Base-by-base conservation (phyloP, 2,113 vertebrate genomes). In the Microtus oregoni region DNA sequence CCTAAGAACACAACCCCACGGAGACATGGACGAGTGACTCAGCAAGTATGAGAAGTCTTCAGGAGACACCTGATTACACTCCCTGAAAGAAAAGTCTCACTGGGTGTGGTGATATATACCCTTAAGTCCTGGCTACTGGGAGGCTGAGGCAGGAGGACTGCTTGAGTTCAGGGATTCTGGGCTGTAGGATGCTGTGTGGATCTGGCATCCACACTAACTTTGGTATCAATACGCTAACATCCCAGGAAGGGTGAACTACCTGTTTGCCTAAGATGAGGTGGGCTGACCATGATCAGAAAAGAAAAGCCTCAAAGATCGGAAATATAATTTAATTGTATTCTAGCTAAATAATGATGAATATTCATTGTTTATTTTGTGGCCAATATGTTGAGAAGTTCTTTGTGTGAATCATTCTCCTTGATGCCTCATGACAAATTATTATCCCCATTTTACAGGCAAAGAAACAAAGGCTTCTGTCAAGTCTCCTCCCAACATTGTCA, bases 371-470 rank as follows among this genome's bases (percentile, higher is more conserved):
- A 65, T 89, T 92, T 47, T 86, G 32, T 65, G 70, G 47, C 63
- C 87, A 94, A 77, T 28, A 88, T 32, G 52, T 67, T 89, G n/a
- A 88, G 76, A 76, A 95, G 76, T 70, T 38, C 58, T 93, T 92
- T 85, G 14, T 73, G 15, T 94, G 41, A 89, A 55, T 52, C 44
- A 89, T 30, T 91, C 35, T 63, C 50, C 20, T n/a, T 81, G 50
- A 94, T 24, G 77, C 77, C 78, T 92, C 65, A 75, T 26, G 50
- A 75, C 32, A 78, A 75, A 41, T 77, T 82, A 86, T 55, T 58
- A 83, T n/a, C 30, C 58, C 91, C 86, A 77, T 77, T 88, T 94
- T 76, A 83, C 68, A 94, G 65, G 35, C 11, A 28, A 83, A 55
- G 47, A 96, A 87, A 90, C n/a, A 61, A 72, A 95, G 75, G 41